phyloP scores from a whole-genome alignment of 2,797 vertebrate species.

The Darevskia nairensis region DNA sequence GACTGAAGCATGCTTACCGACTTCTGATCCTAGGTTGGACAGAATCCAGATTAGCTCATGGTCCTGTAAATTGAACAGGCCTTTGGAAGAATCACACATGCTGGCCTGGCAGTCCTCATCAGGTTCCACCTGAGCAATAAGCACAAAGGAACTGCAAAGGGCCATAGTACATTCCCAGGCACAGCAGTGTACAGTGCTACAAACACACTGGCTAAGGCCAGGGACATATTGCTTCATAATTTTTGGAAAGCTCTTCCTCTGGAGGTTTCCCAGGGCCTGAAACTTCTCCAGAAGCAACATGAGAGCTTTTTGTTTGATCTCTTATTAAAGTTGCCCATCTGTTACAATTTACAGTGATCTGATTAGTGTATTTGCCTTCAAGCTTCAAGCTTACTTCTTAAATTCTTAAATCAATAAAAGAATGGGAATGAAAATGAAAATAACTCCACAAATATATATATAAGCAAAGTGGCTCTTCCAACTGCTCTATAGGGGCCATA shows the following conservation, averaged over 20 bases:
- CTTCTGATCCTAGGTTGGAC: background rate
- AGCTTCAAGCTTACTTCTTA: background rate
- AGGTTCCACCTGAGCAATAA: background rate
- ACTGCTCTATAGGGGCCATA: background rate
- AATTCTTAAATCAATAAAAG: background rate
- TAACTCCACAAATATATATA: background rate
- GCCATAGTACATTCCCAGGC: background rate
- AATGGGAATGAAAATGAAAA: background rate
- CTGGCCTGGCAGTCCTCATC: background rate
- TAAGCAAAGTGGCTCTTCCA: background rate
- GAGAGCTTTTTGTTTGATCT: constrained; percentile 16
- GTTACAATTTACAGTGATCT: constrained; percentile 9
- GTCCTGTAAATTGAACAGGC: background rate
- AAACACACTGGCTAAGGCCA: background rate
- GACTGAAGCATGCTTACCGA: background rate
- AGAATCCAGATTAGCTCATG: background rate
- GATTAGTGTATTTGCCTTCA: background rate
- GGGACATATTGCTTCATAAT: background rate
- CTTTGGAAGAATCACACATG: background rate
- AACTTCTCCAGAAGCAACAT: background rate
- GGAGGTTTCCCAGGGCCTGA: background rate
- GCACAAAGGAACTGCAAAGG: background rate
- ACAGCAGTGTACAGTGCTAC: background rate
- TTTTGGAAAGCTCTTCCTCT: background rate
- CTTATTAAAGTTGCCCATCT: constrained; percentile 7